Evolutionary conservation across 2,888 invertebrate genomes (phyloP).

Genomic region (Petrolisthes manimaculis): DNA sequence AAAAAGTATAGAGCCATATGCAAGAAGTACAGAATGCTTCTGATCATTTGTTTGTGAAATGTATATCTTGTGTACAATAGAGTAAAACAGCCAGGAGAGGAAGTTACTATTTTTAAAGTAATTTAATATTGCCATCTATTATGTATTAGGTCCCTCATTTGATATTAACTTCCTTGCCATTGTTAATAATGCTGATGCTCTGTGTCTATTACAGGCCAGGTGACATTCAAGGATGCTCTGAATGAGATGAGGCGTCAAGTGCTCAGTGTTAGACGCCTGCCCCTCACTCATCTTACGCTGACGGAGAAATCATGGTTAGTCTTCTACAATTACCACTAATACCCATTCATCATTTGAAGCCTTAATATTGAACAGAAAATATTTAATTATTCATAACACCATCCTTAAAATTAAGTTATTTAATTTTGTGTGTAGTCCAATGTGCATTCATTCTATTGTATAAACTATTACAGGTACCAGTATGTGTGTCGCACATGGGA

Average conservation of each 20-base stretch:
- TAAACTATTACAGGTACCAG: slow-evolving; percentile 74
- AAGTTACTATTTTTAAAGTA: no score
- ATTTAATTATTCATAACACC: neutral
- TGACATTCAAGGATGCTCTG: slow-evolving; percentile 75
- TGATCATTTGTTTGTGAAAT: neutral
- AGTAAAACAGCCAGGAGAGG: no score
- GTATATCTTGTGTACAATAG: neutral
- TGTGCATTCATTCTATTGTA: neutral
- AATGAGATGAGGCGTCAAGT: slow-evolving; percentile 79
- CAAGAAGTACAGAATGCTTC: neutral
- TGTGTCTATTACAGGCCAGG: neutral
- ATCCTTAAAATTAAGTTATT: neutral
- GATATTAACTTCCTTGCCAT: no score
- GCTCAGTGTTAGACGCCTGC: slow-evolving; percentile 78
- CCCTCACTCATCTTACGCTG: slow-evolving; percentile 80
- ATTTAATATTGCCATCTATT: no score
- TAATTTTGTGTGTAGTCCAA: neutral
- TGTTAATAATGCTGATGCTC: no score
- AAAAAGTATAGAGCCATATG: neutral
- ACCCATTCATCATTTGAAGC: slow-evolving; percentile 2
- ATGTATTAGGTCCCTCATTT: no score
- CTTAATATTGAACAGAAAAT: neutral
- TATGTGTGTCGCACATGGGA: slow-evolving; percentile 88
- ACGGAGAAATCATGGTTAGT: slow-evolving; percentile 83
- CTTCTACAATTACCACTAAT: slow-evolving; percentile 77